Conservation (phyloP, 1,140 invertebrate genomes). For the Acromyrmex echinatior region DNA sequence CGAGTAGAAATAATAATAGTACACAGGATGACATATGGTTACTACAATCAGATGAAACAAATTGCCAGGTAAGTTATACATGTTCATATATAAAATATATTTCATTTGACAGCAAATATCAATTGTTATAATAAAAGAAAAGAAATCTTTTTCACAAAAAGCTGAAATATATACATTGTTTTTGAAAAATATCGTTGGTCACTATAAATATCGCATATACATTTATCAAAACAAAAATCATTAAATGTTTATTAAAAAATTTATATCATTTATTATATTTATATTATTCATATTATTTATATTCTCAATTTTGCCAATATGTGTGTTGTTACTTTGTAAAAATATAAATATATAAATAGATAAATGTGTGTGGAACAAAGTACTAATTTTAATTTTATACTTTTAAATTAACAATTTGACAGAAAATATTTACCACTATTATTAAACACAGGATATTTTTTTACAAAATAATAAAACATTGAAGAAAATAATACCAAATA, state of each 20-base stretch:
- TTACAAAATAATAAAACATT: neutral
- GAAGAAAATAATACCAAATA: neutral
- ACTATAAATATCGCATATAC: neutral
- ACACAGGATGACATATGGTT: slow-evolving; percentile 8
- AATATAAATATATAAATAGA: neutral
- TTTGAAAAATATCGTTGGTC: neutral
- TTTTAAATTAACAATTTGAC: slow-evolving; percentile 3
- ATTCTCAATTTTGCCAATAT: neutral
- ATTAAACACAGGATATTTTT: neutral
- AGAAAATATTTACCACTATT: neutral
- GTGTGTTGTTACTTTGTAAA: neutral
- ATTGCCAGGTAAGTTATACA: slow-evolving; percentile 5
- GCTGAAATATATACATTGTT: neutral
- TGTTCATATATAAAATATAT: slow-evolving; percentile 12
- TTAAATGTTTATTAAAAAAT: neutral
- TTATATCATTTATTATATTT: neutral
- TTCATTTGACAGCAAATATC: slow-evolving; percentile 8
- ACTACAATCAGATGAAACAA: neutral
- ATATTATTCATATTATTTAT: slow-evolving; percentile 8
- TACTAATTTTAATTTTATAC: neutral
- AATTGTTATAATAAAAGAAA: neutral
- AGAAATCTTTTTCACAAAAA: neutral
- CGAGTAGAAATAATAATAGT: neutral
- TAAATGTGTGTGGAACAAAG: neutral
- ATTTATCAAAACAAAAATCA: neutral